Conservation (phyloP, 1,140 invertebrate genomes). For the Drosophila erecta region DNA sequence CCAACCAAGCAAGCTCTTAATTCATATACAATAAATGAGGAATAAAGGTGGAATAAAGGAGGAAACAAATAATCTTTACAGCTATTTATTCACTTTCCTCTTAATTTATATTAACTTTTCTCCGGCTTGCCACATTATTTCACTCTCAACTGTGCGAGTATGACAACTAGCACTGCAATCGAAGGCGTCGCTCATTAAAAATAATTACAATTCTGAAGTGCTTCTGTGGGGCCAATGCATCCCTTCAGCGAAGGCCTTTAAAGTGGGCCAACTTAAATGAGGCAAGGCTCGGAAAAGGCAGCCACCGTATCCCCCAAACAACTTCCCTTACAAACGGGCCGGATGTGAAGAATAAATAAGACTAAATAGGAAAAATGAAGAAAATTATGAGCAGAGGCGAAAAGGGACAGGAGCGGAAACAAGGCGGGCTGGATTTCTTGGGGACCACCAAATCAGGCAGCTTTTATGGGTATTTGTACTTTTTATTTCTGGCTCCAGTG, state of each 20-base stretch:
- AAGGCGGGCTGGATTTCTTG: constrained; percentile 19
- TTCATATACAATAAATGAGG: too few species aligned
- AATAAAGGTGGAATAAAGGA: neutral
- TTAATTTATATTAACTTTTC: neutral
- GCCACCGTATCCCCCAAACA: constrained; percentile 28
- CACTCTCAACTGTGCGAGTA: neutral
- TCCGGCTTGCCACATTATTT: neutral
- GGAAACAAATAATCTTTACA: too few species aligned
- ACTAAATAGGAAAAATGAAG: constrained; percentile 63
- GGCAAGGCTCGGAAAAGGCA: constrained; percentile 15
- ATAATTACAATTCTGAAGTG: constrained; percentile 30
- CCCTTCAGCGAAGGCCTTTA: constrained; percentile 17
- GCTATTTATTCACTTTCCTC: neutral
- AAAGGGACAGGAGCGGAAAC: constrained; percentile 21
- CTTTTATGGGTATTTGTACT: constrained; percentile 39
- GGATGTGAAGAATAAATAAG: constrained; percentile 68
- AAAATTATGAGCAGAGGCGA: constrained; percentile 42
- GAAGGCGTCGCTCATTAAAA: constrained; percentile 28
- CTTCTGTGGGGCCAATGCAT: constrained; percentile 28
- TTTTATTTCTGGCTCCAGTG: constrained; percentile 25
- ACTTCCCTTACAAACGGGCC: constrained; percentile 66
- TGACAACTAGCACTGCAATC: constrained; percentile 16
- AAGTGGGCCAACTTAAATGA: constrained; percentile 14
- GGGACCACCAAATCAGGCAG: constrained; percentile 27
- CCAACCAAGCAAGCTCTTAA: neutral